Percentiles rank a stretch among this genome's conserved stretches.
Evolutionary conservation across 2,113 vertebrate species (phyloP).

Genomic region (Xenopus tropicalis): DNA sequence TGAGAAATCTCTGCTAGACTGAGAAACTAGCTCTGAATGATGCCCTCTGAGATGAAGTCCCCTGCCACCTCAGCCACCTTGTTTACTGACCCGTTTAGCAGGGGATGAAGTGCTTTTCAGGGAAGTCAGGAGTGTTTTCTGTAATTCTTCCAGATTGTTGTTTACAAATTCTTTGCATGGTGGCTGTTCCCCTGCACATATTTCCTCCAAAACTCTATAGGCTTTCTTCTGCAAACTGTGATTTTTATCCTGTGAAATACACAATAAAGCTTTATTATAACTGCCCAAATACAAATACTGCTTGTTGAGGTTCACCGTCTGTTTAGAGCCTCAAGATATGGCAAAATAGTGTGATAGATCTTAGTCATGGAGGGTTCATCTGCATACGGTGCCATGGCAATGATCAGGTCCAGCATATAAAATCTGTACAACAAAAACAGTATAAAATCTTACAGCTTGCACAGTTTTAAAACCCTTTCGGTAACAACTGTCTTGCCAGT

Average conservation of each 20-base stretch:
- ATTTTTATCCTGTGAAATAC: conserved; percentile 74
- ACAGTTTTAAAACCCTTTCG: too few species aligned
- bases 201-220: conserved; percentile 89
- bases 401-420: conserved; percentile 86
- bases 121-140: conserved; percentile 72
- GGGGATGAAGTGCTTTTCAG: conserved; percentile 80
- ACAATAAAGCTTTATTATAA: not conserved
- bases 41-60: too few species aligned
- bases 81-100: conserved; percentile 78
- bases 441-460: too few species aligned
- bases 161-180: conserved; percentile 73
- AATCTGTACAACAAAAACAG: conserved; percentile 60
- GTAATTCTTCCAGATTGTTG: conserved; percentile 78
- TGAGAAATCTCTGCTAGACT: too few species aligned
- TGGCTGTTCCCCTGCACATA: conserved; percentile 76
- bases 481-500: too few species aligned
- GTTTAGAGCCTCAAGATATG: conserved; percentile 71
- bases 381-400: conserved; percentile 82
- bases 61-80: too few species aligned
- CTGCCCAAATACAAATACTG: not conserved
- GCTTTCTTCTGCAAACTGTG: conserved; percentile 91
- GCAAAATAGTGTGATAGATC: conserved; percentile 77
- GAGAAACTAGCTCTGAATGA: too few species aligned
- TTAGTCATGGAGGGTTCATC: conserved; percentile 75
- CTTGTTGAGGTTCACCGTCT: not conserved